These are phyloP conservation scores for Anguilla japonica DNA, from an alignment of 2,113 vertebrate species.

Conservation along the genomic window DNA sequence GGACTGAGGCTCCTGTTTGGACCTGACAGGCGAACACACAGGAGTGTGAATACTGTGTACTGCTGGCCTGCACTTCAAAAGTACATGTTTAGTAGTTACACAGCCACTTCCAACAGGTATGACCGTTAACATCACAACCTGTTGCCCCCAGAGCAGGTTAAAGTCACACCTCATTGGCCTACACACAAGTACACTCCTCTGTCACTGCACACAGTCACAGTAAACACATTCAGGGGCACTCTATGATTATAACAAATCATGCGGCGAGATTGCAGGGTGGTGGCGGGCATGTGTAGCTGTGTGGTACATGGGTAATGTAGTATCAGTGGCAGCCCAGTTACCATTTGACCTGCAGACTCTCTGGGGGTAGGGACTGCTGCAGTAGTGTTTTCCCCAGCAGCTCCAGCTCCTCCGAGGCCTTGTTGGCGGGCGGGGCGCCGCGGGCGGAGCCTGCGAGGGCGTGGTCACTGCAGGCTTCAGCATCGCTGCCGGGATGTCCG, in stretches of 20 bases:
- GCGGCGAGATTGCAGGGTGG: not conserved
- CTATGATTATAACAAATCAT: not conserved
- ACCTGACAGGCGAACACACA: conserved; percentile 66
- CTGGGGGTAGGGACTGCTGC: conserved; percentile 90
- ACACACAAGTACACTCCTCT: no score
- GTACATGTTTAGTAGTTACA: not conserved
- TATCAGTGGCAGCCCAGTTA: conserved; percentile 45
- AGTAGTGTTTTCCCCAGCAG: conserved; percentile 88
- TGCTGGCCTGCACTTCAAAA: not conserved
- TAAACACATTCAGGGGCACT: not conserved
- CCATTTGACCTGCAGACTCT: conserved; percentile 91
- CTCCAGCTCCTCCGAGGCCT: conserved; percentile 87
- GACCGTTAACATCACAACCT: no score
- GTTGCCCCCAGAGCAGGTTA: no score
- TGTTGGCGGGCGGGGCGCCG: conserved; percentile 52
- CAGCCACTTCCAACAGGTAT: not conserved
- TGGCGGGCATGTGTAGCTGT: not conserved
- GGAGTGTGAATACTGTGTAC: not conserved
- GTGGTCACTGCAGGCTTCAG: conserved; percentile 56
- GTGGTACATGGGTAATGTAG: not conserved
- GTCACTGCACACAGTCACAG: no score
- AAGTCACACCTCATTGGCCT: no score
- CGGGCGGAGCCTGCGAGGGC: conserved; percentile 38
- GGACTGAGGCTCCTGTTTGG: conserved; percentile 80
- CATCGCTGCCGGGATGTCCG: conserved; percentile 46